A percentile compares a stretch with the other conserved stretches of the same genome.
Evolutionary conservation across 2,797 vertebrate genomes (phyloP).

Genomic region (Lithobates pipiens): DNA sequence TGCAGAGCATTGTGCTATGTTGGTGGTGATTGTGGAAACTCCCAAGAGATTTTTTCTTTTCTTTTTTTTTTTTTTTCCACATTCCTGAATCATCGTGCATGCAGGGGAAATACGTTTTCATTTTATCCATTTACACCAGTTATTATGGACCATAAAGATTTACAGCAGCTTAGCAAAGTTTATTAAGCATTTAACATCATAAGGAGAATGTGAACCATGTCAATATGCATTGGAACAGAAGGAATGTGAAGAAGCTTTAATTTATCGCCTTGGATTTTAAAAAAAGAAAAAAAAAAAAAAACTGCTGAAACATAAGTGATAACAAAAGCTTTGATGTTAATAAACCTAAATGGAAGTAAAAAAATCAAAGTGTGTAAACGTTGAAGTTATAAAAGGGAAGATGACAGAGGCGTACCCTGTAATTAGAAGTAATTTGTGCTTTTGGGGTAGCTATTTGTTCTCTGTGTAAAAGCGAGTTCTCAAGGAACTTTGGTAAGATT

Average conservation of each 20-base stretch:
- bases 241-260: constrained; percentile 74
- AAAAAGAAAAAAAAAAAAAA: constrained; percentile 65
- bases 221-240: constrained; percentile 70
- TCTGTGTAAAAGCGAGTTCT: constrained; percentile 65
- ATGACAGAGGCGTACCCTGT: constrained; percentile 79
- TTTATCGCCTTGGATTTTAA: constrained; percentile 75
- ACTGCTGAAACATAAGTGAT: constrained; percentile 77
- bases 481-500: neutral
- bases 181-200: constrained; percentile 73
- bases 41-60: no score
- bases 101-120: constrained; percentile 65
- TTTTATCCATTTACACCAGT: constrained; percentile 68
- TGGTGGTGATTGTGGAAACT: no score
- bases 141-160: constrained; percentile 71
- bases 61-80: neutral
- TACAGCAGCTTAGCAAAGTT: constrained; percentile 68
- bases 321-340: constrained; percentile 84
- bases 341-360: constrained; percentile 81
- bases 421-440: constrained; percentile 82
- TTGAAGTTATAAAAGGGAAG: constrained; percentile 78
- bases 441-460: constrained; percentile 78
- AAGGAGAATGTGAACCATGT: constrained; percentile 72
- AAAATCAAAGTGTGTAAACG: constrained; percentile 81
- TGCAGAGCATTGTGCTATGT: no score
- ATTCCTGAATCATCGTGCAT: constrained; percentile 43